Percentiles rank a stretch among this genome's conserved stretches.
phyloP scores from a whole-genome alignment of 2,888 invertebrate species.

The Julus scandinavius region DNA sequence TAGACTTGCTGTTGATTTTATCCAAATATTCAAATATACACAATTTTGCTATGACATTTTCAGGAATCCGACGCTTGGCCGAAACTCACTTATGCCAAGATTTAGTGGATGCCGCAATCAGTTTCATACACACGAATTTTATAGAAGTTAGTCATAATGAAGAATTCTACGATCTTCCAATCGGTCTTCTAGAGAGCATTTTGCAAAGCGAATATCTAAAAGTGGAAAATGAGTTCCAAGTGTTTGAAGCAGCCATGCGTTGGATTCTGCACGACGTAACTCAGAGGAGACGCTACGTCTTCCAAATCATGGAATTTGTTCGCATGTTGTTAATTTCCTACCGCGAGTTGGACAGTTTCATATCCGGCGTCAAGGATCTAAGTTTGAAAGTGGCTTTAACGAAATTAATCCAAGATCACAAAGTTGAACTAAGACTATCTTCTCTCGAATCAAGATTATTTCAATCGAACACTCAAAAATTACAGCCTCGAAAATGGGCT shows the following conservation, averaged over 20 bases:
- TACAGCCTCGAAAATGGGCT: conserved; percentile 83
- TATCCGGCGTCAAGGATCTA: conserved; percentile 81
- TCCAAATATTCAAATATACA: too few relatives aligned
- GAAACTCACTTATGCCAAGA: conserved; percentile 86
- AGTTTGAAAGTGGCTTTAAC: conserved; percentile 79
- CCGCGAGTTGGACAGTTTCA: conserved; percentile 79
- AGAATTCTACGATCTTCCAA: conserved; percentile 85
- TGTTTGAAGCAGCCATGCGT: conserved; percentile 84
- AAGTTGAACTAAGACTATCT: conserved; percentile 54
- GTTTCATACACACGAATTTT: conserved; percentile 87
- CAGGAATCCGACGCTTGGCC: conserved; percentile 75
- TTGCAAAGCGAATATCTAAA: conserved; percentile 86
- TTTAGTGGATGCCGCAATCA: conserved; percentile 79
- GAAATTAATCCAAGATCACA: conserved; percentile 62
- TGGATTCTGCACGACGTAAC: conserved; percentile 87
- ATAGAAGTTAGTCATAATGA: conserved; percentile 82
- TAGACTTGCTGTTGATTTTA: too few relatives aligned
- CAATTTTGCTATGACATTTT: conserved; percentile 42
- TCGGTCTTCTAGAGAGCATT: conserved; percentile 79
- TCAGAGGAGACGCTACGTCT: conserved; percentile 82
- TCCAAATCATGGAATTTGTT: conserved; percentile 84
- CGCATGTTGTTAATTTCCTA: conserved; percentile 83
- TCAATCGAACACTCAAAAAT: conserved; percentile 62
- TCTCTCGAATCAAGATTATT: conserved; percentile 53
- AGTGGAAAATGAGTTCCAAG: conserved; percentile 90